Conservation (phyloP, 2,113 vertebrate genomes). For the Brienomyrus brachyistius region DNA sequence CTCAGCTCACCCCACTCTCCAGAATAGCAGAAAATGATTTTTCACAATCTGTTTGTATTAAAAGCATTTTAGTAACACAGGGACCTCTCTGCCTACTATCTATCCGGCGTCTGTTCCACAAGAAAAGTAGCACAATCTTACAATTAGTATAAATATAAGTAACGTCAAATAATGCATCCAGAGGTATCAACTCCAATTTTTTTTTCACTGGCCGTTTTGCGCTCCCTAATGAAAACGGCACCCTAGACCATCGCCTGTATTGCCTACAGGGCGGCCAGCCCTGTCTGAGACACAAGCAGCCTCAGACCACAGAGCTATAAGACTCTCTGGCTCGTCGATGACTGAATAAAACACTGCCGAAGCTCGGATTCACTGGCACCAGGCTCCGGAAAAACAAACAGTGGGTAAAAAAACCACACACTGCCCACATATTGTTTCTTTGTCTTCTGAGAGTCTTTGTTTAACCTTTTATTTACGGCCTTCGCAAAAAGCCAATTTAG, state of each 20-base stretch:
- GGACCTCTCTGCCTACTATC: no score
- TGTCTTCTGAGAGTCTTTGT: not conserved
- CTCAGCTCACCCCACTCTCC: no score
- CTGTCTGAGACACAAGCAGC: not conserved
- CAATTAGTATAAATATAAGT: no score
- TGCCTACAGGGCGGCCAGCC: not conserved
- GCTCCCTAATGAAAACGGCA: no score
- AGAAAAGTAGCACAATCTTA: no score
- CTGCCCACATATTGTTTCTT: not conserved
- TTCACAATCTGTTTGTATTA: no score
- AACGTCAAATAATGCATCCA: no score
- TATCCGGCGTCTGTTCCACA: no score
- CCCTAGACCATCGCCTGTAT: not conserved
- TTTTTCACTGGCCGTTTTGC: no score
- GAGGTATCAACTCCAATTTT: no score
- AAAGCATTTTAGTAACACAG: no score
- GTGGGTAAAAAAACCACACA: not conserved
- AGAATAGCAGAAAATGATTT: no score
- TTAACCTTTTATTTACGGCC: not conserved
- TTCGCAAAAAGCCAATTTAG: not conserved
- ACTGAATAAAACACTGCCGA: not conserved
- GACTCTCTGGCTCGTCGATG: not conserved
- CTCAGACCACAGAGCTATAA: not conserved
- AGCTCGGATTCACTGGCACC: not conserved
- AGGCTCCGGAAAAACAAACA: not conserved